Conservation (phyloP, 2,113 vertebrate species). For the Sphyrna mokarran region DNA sequence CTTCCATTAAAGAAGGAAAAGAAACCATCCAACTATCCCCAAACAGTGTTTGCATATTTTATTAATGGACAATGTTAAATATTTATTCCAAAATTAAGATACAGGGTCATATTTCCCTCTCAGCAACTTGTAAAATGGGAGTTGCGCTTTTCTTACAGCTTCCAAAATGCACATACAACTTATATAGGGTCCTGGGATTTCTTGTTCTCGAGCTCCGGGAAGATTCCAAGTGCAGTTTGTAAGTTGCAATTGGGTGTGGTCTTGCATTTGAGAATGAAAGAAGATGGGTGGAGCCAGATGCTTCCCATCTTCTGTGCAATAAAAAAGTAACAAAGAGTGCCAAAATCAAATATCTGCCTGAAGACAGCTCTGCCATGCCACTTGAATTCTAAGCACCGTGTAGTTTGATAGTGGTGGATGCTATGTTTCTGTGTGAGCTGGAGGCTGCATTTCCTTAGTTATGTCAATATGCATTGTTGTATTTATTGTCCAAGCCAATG, state of each 20-base stretch:
- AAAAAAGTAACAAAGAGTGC: neutral
- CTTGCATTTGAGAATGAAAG: neutral
- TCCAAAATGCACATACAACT: neutral
- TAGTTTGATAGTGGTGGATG: neutral
- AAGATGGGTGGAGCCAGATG: neutral
- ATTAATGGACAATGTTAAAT: neutral
- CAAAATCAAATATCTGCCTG: neutral
- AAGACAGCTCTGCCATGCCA: neutral
- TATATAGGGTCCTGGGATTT: neutral
- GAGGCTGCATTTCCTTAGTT: neutral
- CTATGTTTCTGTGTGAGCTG: neutral
- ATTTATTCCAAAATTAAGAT: neutral
- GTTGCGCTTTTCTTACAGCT: neutral
- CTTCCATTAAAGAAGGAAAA: no score
- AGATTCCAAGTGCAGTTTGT: neutral
- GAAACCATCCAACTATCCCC: no score
- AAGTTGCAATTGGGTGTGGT: neutral
- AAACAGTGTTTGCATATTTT: no score
- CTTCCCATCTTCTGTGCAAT: neutral
- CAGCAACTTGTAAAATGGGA: neutral
- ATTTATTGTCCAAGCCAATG: neutral
- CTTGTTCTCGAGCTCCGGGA: no score
- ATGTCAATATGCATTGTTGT: neutral
- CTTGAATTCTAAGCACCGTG: neutral
- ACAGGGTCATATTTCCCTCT: neutral